Evolutionary conservation across 2,113 vertebrate genomes (phyloP), one percentile per base, ranked within the genome.

Genomic region (Tetraodon nigroviridis): DNA sequence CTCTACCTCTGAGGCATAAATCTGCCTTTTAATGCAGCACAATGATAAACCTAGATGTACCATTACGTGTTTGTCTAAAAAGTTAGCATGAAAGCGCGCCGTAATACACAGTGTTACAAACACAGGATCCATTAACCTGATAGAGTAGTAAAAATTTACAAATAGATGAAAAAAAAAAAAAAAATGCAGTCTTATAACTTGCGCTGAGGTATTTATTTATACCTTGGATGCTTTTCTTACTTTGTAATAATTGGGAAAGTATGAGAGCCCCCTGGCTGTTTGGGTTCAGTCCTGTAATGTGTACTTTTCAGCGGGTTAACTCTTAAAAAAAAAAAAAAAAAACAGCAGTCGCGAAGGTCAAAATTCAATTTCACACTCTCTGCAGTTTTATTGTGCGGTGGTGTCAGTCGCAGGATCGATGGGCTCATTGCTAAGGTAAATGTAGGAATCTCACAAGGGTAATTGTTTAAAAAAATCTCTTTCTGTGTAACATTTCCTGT

Each of bases 331-430:
- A 79, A 80, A 62, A 69, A 61, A 63, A 46, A 65, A 69, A 72
- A 79, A 80, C 61, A 69, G 73, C 83, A 86, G 86, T 90, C 83
- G 87, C 86, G 85, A 86, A 90, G 89, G 90, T 90, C 88, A 90
- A 87, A 89, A 90, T 91, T 87, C 83, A 87, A 90, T 91, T 89
- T 88, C 88, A 85, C 83, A 85, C 66, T 72, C 66, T 72, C 80
- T 74, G 89, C 82, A 82, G 80, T 86, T 86, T 90, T 86, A 86
- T 90, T 90, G 87, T 84, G 73, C 81, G 78, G 66, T 55, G 70
- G 76, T 88, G 86, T 89, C 87, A 86, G 79, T 71, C 7, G 61
- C 51, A 90, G 82, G 83, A 91, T 87, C 83, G 83, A 91, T 90
- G 84, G 68, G 49, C 71, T 89, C 81, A 80, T 87, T 83, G 76